Conservation (phyloP, 2,797 vertebrate genomes). For the Poliocrania exsul region DNA sequence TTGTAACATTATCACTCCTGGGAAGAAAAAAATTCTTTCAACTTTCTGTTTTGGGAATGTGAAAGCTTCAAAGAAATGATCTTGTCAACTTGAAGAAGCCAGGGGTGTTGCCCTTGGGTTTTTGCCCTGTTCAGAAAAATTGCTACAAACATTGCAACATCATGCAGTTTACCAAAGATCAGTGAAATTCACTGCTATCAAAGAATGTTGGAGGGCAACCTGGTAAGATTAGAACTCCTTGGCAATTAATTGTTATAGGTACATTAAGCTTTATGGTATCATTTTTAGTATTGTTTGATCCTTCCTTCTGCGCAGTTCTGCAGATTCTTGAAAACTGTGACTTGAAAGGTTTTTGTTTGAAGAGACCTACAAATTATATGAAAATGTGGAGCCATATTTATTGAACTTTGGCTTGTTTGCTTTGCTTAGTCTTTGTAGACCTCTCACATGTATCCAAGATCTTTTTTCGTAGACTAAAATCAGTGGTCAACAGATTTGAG, state of each 20-base stretch:
- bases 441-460: not conserved
- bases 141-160: constrained; percentile 1
- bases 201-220: not conserved
- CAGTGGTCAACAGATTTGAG: not conserved
- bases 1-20: not conserved
- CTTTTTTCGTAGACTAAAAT: not conserved
- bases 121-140: constrained; percentile 6
- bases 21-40: not conserved
- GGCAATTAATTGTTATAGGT: not conserved
- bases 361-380: not conserved
- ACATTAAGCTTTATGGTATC: constrained; percentile 19
- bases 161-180: constrained; percentile 52
- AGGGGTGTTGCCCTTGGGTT: not conserved
- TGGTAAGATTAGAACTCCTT: not conserved
- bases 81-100: constrained; percentile 12
- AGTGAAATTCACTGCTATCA: constrained; percentile 3
- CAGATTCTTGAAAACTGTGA: not conserved
- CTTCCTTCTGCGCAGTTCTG: constrained; percentile 24
- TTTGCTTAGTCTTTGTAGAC: not conserved
- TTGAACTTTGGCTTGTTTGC: not conserved
- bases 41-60: not conserved
- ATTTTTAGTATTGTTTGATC: constrained; percentile 28
- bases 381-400: not conserved
- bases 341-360: not conserved
- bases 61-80: constrained; percentile 41